Percentiles rank a stretch among this genome's conserved stretches.
Conservation (phyloP, 2,888 invertebrate genomes). For the Odontomyia ornata region DNA sequence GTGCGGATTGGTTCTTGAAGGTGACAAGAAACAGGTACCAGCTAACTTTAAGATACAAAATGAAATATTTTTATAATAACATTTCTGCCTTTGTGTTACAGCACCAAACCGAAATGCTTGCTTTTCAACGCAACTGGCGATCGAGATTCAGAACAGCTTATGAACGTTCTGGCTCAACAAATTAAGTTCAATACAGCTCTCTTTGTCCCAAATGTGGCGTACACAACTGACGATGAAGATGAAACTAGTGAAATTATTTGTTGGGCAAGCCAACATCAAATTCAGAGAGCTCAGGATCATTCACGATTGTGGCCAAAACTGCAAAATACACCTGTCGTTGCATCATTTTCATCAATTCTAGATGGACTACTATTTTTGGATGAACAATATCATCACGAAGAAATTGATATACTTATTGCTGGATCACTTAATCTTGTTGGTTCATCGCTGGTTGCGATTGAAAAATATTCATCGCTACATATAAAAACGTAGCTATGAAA, state of each 20-base stretch:
- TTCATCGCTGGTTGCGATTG: constrained; percentile 64
- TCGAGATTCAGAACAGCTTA: constrained; percentile 69
- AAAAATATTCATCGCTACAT: constrained; percentile 51
- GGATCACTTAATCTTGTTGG: constrained; percentile 89
- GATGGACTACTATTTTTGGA: constrained; percentile 55
- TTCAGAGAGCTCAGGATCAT: constrained; percentile 66
- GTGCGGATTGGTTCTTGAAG: constrained; percentile 80
- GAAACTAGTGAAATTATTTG: constrained; percentile 52
- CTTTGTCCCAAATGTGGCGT: constrained; percentile 72
- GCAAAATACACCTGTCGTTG: constrained; percentile 51
- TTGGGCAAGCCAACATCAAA: constrained; percentile 60
- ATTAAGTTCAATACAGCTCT: constrained; percentile 67
- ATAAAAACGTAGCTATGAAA: not conserved
- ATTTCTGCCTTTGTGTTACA: constrained; percentile 46
- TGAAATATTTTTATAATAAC: too few relatives aligned
- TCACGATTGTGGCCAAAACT: constrained; percentile 64
- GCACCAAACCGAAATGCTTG: constrained; percentile 65
- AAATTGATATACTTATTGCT: constrained; percentile 74
- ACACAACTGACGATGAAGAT: constrained; percentile 51
- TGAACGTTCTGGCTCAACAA: constrained; percentile 67
- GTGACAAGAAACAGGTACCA: constrained; percentile 61
- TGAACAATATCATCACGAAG: constrained; percentile 44
- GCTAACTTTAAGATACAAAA: too few relatives aligned
- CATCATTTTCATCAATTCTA: constrained; percentile 53
- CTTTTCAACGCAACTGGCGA: constrained; percentile 83